phyloP scores from a whole-genome alignment of 2,797 vertebrate species.

The Falco biarmicus region DNA sequence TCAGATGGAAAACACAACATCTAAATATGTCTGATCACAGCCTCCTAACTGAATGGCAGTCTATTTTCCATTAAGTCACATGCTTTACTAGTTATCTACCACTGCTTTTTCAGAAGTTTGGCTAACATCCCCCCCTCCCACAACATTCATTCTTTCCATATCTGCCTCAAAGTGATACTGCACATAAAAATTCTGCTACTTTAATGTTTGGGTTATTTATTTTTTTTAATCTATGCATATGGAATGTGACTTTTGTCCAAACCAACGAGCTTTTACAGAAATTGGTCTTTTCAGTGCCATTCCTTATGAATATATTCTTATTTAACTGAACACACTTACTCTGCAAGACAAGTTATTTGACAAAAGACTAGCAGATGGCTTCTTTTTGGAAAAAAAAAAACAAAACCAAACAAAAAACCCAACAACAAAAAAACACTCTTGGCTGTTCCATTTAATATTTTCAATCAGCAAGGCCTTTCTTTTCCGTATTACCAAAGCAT shows the following conservation, averaged over 20 bases:
- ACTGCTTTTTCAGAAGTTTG: not conserved
- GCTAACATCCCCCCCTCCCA: not conserved
- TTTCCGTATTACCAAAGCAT: not conserved
- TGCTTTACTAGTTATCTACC: not conserved
- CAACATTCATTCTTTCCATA: accelerated
- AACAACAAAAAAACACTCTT: no score
- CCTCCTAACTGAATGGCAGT: not conserved
- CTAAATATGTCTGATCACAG: not conserved
- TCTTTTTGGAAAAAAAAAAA: not conserved
- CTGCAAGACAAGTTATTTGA: not conserved
- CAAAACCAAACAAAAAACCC: no score
- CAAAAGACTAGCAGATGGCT: not conserved
- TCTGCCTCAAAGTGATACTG: not conserved
- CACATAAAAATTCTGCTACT: not conserved
- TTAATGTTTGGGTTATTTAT: not conserved
- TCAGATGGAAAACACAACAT: not conserved
- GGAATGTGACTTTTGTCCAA: not conserved
- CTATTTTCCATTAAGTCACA: not conserved
- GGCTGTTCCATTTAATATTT: not conserved
- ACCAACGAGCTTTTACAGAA: not conserved
- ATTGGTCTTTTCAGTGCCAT: not conserved
- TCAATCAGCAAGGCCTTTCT: not conserved
- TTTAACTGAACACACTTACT: not conserved
- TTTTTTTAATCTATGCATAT: not conserved
- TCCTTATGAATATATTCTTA: not conserved